phyloP scores from a whole-genome alignment of 2,113 vertebrate genomes.

The Synchiropus splendidus region DNA sequence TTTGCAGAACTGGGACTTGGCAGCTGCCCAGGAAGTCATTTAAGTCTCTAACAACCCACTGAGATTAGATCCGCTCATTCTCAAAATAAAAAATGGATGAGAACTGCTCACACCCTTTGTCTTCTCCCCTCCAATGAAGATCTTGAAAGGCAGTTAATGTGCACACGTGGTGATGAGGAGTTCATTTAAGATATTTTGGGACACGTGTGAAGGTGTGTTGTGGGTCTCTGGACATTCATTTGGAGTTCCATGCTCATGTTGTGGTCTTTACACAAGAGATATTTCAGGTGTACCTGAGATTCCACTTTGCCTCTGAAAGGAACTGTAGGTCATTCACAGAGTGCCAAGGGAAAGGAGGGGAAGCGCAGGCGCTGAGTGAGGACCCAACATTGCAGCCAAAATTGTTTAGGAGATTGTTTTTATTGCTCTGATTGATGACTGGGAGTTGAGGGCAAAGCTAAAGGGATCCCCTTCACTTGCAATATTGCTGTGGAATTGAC shows the following conservation, averaged over 20 bases:
- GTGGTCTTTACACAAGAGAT: conserved; percentile 14
- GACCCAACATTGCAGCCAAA: no score
- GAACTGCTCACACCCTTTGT: conserved; percentile 39
- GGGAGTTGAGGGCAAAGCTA: no score
- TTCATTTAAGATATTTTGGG: no score
- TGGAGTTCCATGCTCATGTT: conserved; percentile 3
- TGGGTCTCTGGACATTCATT: no score
- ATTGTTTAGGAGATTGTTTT: no score
- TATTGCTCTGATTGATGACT: no score
- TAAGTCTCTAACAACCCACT: conserved; percentile 41
- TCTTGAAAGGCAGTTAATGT: conserved; percentile 15
- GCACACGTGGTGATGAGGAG: background rate
- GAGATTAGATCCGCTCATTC: conserved; percentile 47
- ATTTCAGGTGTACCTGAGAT: no score
- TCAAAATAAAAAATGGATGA: conserved; percentile 54
- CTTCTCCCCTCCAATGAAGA: conserved; percentile 30
- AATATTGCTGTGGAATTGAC: no score
- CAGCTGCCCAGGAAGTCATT: conserved; percentile 47
- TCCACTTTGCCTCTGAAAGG: no score
- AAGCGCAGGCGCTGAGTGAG: no score
- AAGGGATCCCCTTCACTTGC: no score
- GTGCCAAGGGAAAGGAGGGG: conserved; percentile 51
- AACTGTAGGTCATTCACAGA: conserved; percentile 64
- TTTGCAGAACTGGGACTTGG: conserved; percentile 48
- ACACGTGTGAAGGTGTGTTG: no score